Base-by-base conservation (phyloP, 2,113 vertebrate species). In the Oceanodroma tethys region DNA sequence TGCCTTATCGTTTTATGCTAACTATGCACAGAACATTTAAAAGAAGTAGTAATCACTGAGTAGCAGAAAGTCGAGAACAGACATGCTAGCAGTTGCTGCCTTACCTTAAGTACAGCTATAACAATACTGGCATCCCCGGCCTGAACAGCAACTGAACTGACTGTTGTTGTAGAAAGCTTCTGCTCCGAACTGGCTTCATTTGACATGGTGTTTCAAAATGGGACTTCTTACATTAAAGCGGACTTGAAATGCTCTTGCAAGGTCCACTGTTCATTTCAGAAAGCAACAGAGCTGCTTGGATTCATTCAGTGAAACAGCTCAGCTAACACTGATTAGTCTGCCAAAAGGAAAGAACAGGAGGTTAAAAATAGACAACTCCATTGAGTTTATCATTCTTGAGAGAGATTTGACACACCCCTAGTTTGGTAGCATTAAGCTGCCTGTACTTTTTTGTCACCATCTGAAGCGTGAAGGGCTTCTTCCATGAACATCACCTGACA, bases 321-420 rank as follows among this genome's bases (percentile, higher is more conserved):
- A 56, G 96, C 97, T 97, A 91, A 81, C 96, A 97, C 98, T 88
- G 98, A 97, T 97, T 93, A 91, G 95, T 96, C 97, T 94, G 98
- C 98, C 98, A 98, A 98, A 98, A 98, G 98, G 93, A 98, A 98
- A 98, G 98, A 98, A 98, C 98, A 97, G 98, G 72, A 97, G 95
- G 98, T 98, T 99, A 99, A 99, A 99, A 99, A 99, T 99, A 99
- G 99, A 98, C 96, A 97, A 88, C 92, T 97, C 98, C 98, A 98
- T 98, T 98, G 98, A 98, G 98, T 98, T 99, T 99, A 99, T 99
- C 99, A 95, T 94, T 96, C 97, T 97, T 91, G 97, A 92, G 96
- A 95, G 96, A 93, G 97, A 96, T 97, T 80, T 94, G 97, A 98
- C 98, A 99, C 98, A 98, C 98, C 98, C 98, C 98, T 98, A 97